Evolutionary conservation across 1,140 invertebrate species (phyloP).

Genomic region (Acromyrmex charruanus): DNA sequence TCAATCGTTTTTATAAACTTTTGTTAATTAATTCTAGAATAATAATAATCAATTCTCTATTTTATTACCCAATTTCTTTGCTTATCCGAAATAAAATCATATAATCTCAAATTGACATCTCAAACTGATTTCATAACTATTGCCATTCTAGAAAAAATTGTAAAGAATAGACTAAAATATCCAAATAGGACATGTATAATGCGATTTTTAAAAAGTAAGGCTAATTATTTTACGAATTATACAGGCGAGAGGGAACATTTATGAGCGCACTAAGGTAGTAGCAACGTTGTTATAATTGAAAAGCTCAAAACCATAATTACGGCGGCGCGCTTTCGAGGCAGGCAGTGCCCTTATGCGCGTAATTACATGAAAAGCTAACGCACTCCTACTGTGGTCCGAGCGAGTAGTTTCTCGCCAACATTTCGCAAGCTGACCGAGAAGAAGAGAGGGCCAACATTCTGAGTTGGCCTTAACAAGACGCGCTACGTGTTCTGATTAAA

Average conservation of each 20-base stretch:
- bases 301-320: constrained; percentile 72
- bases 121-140: neutral
- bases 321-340: constrained; percentile 20
- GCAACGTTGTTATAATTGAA: constrained; percentile 67
- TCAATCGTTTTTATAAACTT: neutral
- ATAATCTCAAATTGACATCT: too few species aligned
- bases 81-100: neutral
- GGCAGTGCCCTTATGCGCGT: constrained; percentile 58
- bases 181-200: neutral
- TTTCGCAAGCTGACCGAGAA: constrained; percentile 23
- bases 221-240: constrained; percentile 72
- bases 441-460: neutral
- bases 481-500: constrained; percentile 54
- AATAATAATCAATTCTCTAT: too few species aligned
- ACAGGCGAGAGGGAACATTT: constrained; percentile 12
- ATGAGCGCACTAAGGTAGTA: neutral
- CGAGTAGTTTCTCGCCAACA: constrained; percentile 18
- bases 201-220: constrained; percentile 14
- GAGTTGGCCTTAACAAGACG: constrained; percentile 48
- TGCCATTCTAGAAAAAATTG: neutral
- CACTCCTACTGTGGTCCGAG: constrained; percentile 35
- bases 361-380: constrained; percentile 68
- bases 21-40: neutral
- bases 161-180: constrained; percentile 9
- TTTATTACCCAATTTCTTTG: neutral